Conservation (phyloP, 2,113 vertebrate species). For the Varanus salvator region DNA sequence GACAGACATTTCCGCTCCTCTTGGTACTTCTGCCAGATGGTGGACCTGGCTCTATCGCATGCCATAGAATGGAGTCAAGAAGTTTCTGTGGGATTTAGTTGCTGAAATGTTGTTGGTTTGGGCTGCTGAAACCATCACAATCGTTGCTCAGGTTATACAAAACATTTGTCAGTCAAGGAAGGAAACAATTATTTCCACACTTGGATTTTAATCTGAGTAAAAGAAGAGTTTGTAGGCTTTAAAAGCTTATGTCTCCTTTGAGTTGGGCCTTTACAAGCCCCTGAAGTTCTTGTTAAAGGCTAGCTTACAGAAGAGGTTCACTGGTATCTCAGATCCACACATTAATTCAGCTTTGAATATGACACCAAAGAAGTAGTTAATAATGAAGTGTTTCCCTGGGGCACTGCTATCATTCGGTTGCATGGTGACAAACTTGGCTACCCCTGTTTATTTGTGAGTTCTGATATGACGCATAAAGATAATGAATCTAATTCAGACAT, state of each 20-base stretch:
- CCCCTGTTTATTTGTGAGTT: not conserved
- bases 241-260: not conserved
- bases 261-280: not conserved
- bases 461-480: not conserved
- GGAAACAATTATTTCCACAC: not conserved
- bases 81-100: not conserved
- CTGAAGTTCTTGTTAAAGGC: not conserved
- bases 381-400: not conserved
- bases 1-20: not conserved
- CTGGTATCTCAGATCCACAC: not conserved
- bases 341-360: not conserved
- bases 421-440: not conserved
- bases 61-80: not conserved
- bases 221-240: not conserved
- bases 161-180: not conserved
- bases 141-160: not conserved
- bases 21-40: not conserved
- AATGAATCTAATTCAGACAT: not conserved
- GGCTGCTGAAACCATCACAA: not conserved
- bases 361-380: accelerated
- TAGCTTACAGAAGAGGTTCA: not conserved
- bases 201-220: not conserved
- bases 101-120: not conserved
- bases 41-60: not conserved
- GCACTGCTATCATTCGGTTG: not conserved